phyloP scores from a whole-genome alignment of 2,888 invertebrate genomes.

The Tenthredo scrophulariae region DNA sequence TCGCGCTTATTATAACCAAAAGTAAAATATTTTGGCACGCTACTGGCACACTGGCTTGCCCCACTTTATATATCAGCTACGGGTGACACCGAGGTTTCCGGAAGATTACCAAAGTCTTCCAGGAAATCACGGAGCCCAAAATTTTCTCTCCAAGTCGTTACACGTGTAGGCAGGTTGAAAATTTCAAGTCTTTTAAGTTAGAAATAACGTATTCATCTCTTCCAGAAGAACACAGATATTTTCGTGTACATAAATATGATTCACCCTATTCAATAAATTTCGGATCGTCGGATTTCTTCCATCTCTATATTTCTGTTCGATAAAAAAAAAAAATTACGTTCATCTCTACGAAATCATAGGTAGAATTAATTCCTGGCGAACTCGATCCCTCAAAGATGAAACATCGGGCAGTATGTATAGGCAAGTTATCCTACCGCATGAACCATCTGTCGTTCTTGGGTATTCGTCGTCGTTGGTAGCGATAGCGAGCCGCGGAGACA shows the following conservation, averaged over 20 bases:
- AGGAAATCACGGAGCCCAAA: background rate
- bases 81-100: conserved; percentile 21
- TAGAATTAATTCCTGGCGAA: background rate
- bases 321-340: background rate
- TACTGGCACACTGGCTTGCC: conserved; percentile 26
- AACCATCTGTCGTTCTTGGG: conserved; percentile 36
- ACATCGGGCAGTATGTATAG: background rate
- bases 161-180: background rate
- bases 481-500: conserved; percentile 44
- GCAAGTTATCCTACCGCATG: background rate
- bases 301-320: background rate
- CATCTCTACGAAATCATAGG: background rate
- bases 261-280: background rate
- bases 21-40: conserved; percentile 31
- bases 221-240: background rate
- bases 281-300: background rate
- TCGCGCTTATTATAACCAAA: conserved; percentile 32
- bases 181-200: background rate
- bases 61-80: conserved; percentile 32
- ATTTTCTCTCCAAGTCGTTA: background rate
- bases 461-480: conserved; percentile 43
- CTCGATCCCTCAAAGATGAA: conserved; percentile 35
- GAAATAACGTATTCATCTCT: background rate
- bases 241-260: background rate
- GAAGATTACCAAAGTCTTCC: conserved; percentile 5